Conservation (phyloP, 1,140 invertebrate genomes). For the Drosophila neocordata region DNA sequence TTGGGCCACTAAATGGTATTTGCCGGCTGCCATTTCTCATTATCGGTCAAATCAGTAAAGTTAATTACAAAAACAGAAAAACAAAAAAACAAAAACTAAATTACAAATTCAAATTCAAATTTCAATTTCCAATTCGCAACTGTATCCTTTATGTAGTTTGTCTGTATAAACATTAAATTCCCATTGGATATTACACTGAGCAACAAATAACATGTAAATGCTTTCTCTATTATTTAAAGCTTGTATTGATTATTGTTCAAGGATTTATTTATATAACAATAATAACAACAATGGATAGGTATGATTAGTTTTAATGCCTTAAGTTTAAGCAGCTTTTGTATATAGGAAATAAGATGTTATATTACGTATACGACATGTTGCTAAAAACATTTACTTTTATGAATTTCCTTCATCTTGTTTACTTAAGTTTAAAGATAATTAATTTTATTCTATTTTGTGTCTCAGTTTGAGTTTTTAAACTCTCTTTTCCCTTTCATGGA, state of each 20-base stretch:
- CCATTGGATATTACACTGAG: not conserved
- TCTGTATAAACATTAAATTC: not conserved
- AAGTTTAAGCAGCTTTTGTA: too few species aligned
- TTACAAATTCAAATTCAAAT: not conserved
- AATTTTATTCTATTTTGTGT: not conserved
- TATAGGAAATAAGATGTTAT: too few species aligned
- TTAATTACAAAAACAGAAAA: not conserved
- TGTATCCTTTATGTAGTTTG: not conserved
- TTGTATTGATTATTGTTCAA: too few species aligned
- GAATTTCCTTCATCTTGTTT: too few species aligned
- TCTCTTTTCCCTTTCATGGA: slow-evolving; percentile 17
- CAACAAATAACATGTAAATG: not conserved
- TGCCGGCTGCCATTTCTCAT: not conserved
- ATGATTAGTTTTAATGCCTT: too few species aligned
- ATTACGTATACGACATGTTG: too few species aligned
- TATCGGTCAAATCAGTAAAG: not conserved
- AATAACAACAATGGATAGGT: too few species aligned
- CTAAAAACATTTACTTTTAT: too few species aligned
- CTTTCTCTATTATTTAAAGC: too few species aligned
- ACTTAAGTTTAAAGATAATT: not conserved
- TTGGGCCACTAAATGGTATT: not conserved
- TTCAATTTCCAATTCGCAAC: not conserved
- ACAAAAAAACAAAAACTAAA: not conserved
- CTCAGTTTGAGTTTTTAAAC: not conserved
- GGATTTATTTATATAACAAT: too few species aligned